Base-by-base conservation (phyloP, 2,113 vertebrate species). In the Vulpes vulpes region DNA sequence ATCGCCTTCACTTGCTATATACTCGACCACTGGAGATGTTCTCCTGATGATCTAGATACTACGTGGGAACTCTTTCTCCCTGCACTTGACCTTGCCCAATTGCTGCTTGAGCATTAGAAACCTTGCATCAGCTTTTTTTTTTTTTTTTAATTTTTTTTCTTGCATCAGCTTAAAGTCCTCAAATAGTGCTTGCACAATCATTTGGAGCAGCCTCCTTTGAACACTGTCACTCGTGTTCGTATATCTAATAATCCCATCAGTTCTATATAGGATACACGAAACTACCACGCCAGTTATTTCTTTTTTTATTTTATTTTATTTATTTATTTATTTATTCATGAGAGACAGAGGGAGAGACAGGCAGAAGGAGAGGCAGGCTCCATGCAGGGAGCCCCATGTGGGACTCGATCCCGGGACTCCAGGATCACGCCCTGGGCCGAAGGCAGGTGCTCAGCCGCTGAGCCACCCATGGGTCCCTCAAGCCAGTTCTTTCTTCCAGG, bases 231-330 rank as follows among this genome's bases (percentile, higher is more conserved):
- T 81, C 65, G 30, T 3, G 53, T 69, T 81, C 59, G 85, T 23
- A 49, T 59, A 85, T 30, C 4, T 87, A 82, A 81, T 76, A 86
- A 90, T 7, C 43, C 59, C 65, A 91, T 87, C 19, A 27, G 53
- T 86, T 86, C 5, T 62, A 76, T 25, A 82, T 4, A 69, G 67
- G 73, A 88, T 23, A 94, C 57, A 88, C 8, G 92, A 95, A 94
- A 69, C 32, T n/a, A 69, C 32, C 43, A 43, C 6, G 1, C 43
- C 43, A 43, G 43, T 43, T 43, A 43, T 43, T 43, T 43, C 43
- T 43, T 43, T 43, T 43, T 43, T 43, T 6, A 1, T 38, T 38
- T 38, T 3, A 38, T 38, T 38, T 38, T 38, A 38, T 6, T 43
- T 43, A 43, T 43, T 43, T 43, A 43, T 43, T 43, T 43, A 43